A percentile compares a stretch with the other conserved stretches of the same genome.
phyloP scores from a whole-genome alignment of 1,140 invertebrate genomes.

The Muscidifurax raptorellus region DNA sequence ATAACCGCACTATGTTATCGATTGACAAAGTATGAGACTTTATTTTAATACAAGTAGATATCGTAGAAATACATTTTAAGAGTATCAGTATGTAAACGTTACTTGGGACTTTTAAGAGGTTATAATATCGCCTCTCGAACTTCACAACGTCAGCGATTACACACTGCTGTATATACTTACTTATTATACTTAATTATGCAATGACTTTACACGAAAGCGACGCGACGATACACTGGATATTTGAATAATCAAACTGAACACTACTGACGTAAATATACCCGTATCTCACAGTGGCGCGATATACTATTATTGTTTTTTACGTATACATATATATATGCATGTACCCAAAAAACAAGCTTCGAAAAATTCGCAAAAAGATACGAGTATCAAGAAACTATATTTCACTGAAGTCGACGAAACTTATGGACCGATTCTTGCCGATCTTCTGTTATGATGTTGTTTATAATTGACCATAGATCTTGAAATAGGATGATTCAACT shows the following conservation, averaged over 20 bases:
- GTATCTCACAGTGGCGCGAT: background rate
- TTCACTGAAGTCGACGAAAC: too few species aligned
- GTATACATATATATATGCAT: background rate
- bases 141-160: background rate
- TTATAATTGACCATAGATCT: too few species aligned
- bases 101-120: background rate
- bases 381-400: too few species aligned
- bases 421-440: too few species aligned
- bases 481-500: too few species aligned
- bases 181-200: background rate
- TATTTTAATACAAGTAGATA: too few species aligned
- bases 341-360: too few species aligned
- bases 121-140: background rate
- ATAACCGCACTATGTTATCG: too few species aligned
- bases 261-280: background rate
- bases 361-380: too few species aligned
- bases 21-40: too few species aligned
- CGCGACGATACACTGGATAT: background rate
- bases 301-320: background rate
- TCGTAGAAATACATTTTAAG: too few species aligned
- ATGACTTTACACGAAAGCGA: background rate
- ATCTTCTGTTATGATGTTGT: too few species aligned
- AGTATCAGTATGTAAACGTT: background rate
- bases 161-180: background rate
- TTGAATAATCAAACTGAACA: background rate